These are phyloP conservation scores for Drosophila mettleri DNA, from an alignment of 2,888 invertebrate species.

Conservation along the genomic window DNA sequence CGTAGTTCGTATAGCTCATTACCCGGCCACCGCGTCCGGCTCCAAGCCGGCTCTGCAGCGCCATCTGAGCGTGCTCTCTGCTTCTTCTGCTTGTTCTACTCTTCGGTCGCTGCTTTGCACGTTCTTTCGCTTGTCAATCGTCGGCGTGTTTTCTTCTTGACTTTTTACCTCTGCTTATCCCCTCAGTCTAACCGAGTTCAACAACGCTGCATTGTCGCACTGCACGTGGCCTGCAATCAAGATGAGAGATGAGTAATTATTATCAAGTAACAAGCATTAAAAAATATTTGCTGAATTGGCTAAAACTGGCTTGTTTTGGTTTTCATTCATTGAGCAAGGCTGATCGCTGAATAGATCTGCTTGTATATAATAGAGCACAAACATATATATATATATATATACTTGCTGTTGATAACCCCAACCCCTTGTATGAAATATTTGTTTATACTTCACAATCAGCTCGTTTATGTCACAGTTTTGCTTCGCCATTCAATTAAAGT, in stretches of 20 bases:
- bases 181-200: slow-evolving; percentile 34
- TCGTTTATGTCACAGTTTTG: neutral
- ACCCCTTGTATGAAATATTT: slow-evolving; percentile 22
- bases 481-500: neutral
- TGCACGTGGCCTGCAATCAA: slow-evolving; percentile 69
- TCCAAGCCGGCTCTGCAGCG: slow-evolving; percentile 22
- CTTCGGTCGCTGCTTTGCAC: slow-evolving; percentile 10
- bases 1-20: slow-evolving; percentile 74
- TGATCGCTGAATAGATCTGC: slow-evolving; percentile 13
- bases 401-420: slow-evolving; percentile 42
- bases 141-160: slow-evolving; percentile 13
- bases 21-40: slow-evolving; percentile 36
- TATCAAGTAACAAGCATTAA: neutral
- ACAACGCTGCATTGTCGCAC: slow-evolving; percentile 53
- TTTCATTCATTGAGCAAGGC: slow-evolving; percentile 31
- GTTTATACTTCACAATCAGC: slow-evolving; percentile 19
- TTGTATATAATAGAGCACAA: slow-evolving; percentile 11
- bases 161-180: slow-evolving; percentile 41
- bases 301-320: slow-evolving; percentile 40
- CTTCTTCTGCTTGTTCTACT: neutral
- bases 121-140: slow-evolving; percentile 31
- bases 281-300: slow-evolving; percentile 23
- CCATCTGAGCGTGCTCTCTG: slow-evolving; percentile 37
- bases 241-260: slow-evolving; percentile 1
- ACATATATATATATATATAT: neutral